Conservation (phyloP, 2,888 invertebrate genomes). For the Orthonevra nobilis region DNA sequence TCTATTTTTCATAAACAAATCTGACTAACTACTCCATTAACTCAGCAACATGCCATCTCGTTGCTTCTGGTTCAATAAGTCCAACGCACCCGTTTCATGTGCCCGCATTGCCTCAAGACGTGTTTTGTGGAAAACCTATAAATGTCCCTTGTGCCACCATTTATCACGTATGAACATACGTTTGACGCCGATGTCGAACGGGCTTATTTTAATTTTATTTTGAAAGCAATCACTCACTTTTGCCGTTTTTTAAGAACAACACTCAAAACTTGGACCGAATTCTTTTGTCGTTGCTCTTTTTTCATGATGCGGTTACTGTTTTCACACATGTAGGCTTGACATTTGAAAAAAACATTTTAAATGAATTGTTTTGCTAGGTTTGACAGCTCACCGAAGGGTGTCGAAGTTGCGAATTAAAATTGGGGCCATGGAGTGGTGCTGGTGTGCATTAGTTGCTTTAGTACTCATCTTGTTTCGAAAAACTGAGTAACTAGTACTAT, state of each 20-base stretch:
- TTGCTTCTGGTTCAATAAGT: constrained; percentile 20
- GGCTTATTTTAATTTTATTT: constrained; percentile 26
- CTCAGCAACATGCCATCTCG: constrained; percentile 17
- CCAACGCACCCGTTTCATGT: constrained; percentile 8
- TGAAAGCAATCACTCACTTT: constrained; percentile 51
- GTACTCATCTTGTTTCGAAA: constrained; percentile 33
- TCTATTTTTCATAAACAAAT: constrained; percentile 39
- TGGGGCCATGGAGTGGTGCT: constrained; percentile 35
- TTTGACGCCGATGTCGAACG: constrained; percentile 1
- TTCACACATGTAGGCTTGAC: constrained; percentile 54
- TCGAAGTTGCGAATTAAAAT: constrained; percentile 64
- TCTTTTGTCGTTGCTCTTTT: constrained; percentile 10
- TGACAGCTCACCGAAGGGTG: constrained; percentile 65
- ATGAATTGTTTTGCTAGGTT: constrained; percentile 44
- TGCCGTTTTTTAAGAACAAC: constrained; percentile 60
- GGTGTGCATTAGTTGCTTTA: constrained; percentile 17
- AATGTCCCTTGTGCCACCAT: constrained; percentile 1
- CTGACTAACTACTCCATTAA: constrained; percentile 8
- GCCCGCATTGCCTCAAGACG: too few species aligned
- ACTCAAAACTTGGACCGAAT: constrained; percentile 56
- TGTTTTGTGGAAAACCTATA: constrained; percentile 20
- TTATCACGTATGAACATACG: neutral
- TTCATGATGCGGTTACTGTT: constrained; percentile 23
- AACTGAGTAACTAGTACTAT: neutral
- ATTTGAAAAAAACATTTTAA: constrained; percentile 56